Evolutionary conservation across 2,888 invertebrate species (phyloP).

Genomic region (Malachius bipustulatus): DNA sequence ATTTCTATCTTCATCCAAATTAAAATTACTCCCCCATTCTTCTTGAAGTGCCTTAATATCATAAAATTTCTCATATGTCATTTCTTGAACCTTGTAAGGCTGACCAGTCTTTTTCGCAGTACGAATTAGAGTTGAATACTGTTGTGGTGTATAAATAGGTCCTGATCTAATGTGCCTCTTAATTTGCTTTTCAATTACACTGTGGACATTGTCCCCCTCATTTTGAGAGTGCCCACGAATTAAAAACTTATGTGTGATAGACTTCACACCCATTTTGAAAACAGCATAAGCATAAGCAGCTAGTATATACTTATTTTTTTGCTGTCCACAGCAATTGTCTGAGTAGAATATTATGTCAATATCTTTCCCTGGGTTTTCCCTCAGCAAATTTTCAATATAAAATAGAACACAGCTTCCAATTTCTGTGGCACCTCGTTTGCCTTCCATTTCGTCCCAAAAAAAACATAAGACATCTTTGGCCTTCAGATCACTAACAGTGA

Average conservation of each 20-base stretch:
- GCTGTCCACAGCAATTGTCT: constrained; percentile 13
- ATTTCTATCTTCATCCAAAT: too few relatives aligned
- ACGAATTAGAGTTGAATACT: constrained; percentile 4
- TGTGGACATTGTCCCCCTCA: constrained; percentile 28
- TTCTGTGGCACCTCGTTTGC: constrained; percentile 13
- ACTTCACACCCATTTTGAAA: constrained; percentile 5
- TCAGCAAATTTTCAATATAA: too few relatives aligned
- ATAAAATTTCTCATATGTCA: too few relatives aligned
- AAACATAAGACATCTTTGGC: constrained; percentile 9
- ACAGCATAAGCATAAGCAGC: constrained; percentile 10
- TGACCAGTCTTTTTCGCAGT: constrained; percentile 2
- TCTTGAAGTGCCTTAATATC: too few relatives aligned
- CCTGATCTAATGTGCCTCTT: constrained; percentile 8
- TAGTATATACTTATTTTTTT: constrained; percentile 14
- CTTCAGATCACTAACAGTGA: constrained; percentile 14
- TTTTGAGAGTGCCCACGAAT: constrained; percentile 24
- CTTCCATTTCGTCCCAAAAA: constrained; percentile 13
- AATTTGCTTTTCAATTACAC: constrained; percentile 22
- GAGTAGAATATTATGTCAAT: too few relatives aligned
- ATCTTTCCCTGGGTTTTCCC: too few relatives aligned
- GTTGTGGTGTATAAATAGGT: constrained; percentile 9
- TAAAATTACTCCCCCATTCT: too few relatives aligned
- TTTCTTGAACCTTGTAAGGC: too few relatives aligned
- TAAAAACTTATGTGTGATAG: constrained; percentile 26
- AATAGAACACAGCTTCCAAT: too few relatives aligned